These are phyloP conservation scores for Oreotragus oreotragus DNA, from an alignment of 2,113 vertebrate species.

Conservation along the genomic window DNA sequence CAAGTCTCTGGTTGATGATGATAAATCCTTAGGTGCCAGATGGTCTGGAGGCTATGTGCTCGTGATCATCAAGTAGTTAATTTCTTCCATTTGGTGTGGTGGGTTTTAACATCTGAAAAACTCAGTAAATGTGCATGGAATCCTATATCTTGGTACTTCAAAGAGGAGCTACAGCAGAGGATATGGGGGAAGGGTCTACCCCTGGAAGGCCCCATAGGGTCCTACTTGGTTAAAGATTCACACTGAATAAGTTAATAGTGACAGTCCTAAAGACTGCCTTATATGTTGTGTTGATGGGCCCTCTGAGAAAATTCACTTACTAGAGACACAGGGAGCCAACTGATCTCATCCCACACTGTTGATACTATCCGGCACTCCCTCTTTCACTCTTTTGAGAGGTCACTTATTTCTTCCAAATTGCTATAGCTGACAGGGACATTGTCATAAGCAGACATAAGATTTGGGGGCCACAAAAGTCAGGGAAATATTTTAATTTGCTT, in stretches of 20 bases:
- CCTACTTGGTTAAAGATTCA: background rate
- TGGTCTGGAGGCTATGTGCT: background rate
- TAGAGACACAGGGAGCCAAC: slow-evolving; percentile 30
- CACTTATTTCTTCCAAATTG: slow-evolving; percentile 57
- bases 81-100: background rate
- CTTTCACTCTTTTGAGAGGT: slow-evolving; percentile 27
- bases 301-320: slow-evolving; percentile 60
- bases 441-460: slow-evolving; percentile 52
- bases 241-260: background rate
- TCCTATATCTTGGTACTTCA: background rate
- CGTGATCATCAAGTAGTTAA: background rate
- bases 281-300: slow-evolving; percentile 19
- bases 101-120: background rate
- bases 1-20: background rate
- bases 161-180: background rate
- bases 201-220: background rate
- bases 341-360: slow-evolving; percentile 55
- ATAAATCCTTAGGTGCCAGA: background rate
- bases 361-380: slow-evolving; percentile 51
- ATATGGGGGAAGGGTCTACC: background rate
- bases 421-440: slow-evolving; percentile 51
- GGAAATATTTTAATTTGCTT: slow-evolving; percentile 69
- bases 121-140: background rate
- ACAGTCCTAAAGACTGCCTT: slow-evolving; percentile 11
- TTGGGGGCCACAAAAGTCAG: slow-evolving; percentile 41